Conservation (phyloP, 2,797 vertebrate species). For the Phaenicophaeus curvirostris region DNA sequence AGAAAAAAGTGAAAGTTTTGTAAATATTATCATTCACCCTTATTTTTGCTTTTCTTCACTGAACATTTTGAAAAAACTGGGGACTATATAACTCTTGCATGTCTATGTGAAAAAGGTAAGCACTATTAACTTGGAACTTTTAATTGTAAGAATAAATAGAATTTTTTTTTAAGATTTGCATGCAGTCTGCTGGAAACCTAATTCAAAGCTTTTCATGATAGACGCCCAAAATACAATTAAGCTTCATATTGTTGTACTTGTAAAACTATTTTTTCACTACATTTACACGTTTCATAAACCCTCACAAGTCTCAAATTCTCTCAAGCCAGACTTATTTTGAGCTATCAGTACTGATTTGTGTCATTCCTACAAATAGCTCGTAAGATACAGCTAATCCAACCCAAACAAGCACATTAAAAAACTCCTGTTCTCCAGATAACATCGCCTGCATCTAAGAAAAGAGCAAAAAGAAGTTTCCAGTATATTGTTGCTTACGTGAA, state of each 20-base stretch:
- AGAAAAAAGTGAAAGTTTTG: background rate
- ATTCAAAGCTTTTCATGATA: background rate
- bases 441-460: background rate
- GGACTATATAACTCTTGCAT: accelerated
- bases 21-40: background rate
- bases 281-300: background rate
- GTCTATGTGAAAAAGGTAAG: background rate
- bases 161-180: background rate
- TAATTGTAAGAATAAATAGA: background rate
- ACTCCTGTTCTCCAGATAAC: background rate
- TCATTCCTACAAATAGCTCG: background rate
- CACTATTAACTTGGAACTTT: background rate
- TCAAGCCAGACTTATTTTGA: no score
- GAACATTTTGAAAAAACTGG: background rate
- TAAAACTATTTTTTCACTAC: background rate
- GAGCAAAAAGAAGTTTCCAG: background rate
- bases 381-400: background rate
- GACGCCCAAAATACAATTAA: no score
- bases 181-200: background rate
- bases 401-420: background rate
- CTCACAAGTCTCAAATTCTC: background rate
- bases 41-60: background rate
- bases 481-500: background rate
- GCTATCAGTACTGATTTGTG: background rate
- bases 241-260: background rate